Evolutionary conservation across 2,888 invertebrate genomes (phyloP).

Genomic region (Stratiomys singularior): DNA sequence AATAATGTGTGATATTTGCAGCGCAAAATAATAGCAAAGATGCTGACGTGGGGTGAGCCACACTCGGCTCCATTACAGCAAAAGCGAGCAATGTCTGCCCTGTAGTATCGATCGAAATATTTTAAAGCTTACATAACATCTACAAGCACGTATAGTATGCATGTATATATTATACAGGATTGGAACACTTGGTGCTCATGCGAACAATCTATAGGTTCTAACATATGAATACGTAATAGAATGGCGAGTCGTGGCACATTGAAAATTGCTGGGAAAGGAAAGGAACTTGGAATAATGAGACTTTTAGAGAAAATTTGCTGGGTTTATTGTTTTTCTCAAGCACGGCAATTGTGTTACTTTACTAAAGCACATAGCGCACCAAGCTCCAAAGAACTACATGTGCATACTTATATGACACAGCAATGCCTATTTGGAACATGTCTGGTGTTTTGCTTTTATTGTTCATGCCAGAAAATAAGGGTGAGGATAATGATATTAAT

Average conservation of each 20-base stretch:
- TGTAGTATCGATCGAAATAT: not conserved
- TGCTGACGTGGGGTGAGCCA: not conserved
- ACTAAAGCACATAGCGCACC: not conserved
- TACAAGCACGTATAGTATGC: not conserved
- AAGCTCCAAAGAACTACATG: not conserved
- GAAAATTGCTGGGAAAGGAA: constrained; percentile 38
- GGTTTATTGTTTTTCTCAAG: constrained; percentile 39
- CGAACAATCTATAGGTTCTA: no score
- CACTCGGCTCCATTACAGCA: not conserved
- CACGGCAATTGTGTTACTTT: constrained; percentile 31
- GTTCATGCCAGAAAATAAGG: not conserved
- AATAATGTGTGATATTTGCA: not conserved
- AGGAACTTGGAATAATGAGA: constrained; percentile 36
- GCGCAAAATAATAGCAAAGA: not conserved
- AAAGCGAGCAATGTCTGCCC: not conserved
- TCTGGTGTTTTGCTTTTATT: not conserved
- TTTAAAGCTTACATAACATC: not conserved
- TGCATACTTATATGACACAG: constrained; percentile 2
- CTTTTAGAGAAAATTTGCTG: constrained; percentile 38
- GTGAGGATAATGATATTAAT: constrained; percentile 40
- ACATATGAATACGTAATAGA: no score
- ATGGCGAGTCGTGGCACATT: not conserved
- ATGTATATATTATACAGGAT: no score
- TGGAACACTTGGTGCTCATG: no score
- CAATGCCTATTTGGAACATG: not conserved